Percentiles rank a stretch among this genome's conserved stretches.
phyloP scores from a whole-genome alignment of 2,113 vertebrate species.

The Pachycephala philippinensis region DNA sequence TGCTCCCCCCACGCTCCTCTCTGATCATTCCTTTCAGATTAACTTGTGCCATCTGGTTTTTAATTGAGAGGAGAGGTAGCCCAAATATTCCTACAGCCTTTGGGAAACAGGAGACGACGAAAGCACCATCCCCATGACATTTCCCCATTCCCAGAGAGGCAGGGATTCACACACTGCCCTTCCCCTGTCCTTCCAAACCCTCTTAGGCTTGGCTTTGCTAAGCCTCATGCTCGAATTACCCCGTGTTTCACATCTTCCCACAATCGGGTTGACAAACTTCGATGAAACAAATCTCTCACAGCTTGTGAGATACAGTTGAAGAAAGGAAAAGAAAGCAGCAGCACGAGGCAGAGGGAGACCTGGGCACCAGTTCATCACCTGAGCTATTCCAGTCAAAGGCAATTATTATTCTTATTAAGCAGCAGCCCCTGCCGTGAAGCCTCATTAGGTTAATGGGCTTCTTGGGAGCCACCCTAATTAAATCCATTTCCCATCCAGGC shows the following conservation, averaged over 20 bases:
- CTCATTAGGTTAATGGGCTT: conserved; percentile 73
- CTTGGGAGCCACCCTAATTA: conserved; percentile 72
- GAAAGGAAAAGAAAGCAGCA: conserved; percentile 9
- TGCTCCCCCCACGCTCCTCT: background rate
- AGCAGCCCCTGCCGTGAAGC: conserved; percentile 54
- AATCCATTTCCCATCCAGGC: conserved; percentile 52
- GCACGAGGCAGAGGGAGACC: background rate
- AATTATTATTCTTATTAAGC: conserved; percentile 70
- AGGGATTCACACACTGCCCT: background rate
- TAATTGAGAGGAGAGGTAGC: background rate
- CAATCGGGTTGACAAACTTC: background rate
- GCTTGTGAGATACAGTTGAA: background rate
- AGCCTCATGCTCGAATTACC: background rate
- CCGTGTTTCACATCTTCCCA: background rate
- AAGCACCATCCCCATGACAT: fast-evolving
- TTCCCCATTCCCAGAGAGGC: background rate
- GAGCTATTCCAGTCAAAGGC: conserved; percentile 67
- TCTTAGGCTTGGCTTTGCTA: background rate
- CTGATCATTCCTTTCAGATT: background rate
- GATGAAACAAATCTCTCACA: background rate
- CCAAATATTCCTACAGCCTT: background rate
- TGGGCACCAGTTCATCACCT: conserved; percentile 61
- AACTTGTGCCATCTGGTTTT: background rate
- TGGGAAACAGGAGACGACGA: background rate
- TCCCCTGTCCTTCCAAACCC: background rate